Percentiles rank a stretch among this genome's conserved stretches.
phyloP scores from a whole-genome alignment of 2,113 vertebrate species.

The Mormyrus iriodes region DNA sequence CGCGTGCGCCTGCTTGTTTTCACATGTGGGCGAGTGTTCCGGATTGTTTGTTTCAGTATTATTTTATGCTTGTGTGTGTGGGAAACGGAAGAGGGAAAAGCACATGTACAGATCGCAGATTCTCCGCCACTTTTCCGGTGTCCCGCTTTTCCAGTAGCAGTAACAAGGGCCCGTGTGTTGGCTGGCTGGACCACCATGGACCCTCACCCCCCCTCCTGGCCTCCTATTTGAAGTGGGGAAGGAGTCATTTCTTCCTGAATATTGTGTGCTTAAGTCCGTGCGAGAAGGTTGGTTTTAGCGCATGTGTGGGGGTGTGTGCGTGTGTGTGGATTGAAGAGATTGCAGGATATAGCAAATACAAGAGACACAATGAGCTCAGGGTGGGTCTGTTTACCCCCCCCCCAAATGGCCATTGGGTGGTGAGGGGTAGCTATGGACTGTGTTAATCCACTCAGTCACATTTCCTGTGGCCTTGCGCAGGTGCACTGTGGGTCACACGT shows the following conservation, averaged over 20 bases:
- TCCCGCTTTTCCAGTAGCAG: not conserved
- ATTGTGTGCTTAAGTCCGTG: not conserved
- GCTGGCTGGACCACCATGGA: not conserved
- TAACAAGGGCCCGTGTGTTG: not conserved
- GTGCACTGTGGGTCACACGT: not conserved
- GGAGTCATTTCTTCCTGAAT: not conserved
- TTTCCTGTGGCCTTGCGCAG: not conserved
- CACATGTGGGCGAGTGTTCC: not conserved
- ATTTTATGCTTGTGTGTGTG: slow-evolving; percentile 10
- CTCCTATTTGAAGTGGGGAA: not conserved
- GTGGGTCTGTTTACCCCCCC: not conserved
- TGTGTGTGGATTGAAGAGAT: not conserved
- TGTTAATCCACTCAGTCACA: not conserved
- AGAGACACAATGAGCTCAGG: not conserved
- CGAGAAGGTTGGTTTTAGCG: not conserved
- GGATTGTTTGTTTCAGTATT: slow-evolving; percentile 19
- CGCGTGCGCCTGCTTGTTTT: slow-evolving; percentile 17
- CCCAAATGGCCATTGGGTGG: not conserved
- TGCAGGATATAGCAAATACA: not conserved
- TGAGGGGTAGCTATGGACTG: not conserved
- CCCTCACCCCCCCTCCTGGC: not conserved
- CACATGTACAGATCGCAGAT: not conserved
- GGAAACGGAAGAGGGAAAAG: not conserved
- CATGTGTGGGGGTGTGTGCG: not conserved
- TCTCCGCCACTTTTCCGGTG: not conserved